Evolutionary conservation across 2,888 invertebrate genomes (phyloP).

Genomic region (Eucera pruinosa): DNA sequence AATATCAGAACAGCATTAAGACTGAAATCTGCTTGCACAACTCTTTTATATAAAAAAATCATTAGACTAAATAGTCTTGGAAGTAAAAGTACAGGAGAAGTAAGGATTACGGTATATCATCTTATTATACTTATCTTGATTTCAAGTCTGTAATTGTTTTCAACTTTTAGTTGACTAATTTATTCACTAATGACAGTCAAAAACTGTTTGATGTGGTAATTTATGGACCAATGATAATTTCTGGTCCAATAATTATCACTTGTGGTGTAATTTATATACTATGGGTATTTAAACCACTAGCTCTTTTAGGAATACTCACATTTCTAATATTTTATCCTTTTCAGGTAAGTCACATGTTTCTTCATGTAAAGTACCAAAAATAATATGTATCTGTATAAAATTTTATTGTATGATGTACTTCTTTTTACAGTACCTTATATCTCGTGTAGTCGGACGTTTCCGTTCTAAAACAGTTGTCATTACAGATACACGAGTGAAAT

Average conservation of each 20-base stretch:
- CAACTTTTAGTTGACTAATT: constrained; percentile 85
- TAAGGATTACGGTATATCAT: constrained; percentile 43
- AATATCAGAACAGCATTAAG: constrained; percentile 84
- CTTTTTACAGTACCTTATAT: constrained; percentile 83
- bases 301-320: constrained; percentile 85
- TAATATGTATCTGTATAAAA: not conserved
- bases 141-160: not conserved
- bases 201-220: constrained; percentile 86
- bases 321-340: constrained; percentile 85
- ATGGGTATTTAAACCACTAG: constrained; percentile 85
- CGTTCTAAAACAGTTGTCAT: constrained; percentile 70
- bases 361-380: not conserved
- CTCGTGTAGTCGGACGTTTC: constrained; percentile 82
- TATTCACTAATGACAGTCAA: constrained; percentile 86
- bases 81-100: constrained; percentile 84
- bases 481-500: constrained; percentile 83
- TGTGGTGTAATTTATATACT: constrained; percentile 85
- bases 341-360: constrained; percentile 84
- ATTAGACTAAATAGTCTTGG: constrained; percentile 82
- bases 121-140: not conserved
- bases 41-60: constrained; percentile 82
- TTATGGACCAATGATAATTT: constrained; percentile 85
- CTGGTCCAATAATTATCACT: constrained; percentile 85
- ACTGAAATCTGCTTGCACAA: constrained; percentile 81
- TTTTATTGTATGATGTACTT: not conserved